A percentile compares a stretch with the other conserved stretches of the same genome.
These are phyloP conservation scores for Centroberyx gerrardi DNA, from an alignment of 2,797 vertebrate species.

Conservation along the genomic window DNA sequence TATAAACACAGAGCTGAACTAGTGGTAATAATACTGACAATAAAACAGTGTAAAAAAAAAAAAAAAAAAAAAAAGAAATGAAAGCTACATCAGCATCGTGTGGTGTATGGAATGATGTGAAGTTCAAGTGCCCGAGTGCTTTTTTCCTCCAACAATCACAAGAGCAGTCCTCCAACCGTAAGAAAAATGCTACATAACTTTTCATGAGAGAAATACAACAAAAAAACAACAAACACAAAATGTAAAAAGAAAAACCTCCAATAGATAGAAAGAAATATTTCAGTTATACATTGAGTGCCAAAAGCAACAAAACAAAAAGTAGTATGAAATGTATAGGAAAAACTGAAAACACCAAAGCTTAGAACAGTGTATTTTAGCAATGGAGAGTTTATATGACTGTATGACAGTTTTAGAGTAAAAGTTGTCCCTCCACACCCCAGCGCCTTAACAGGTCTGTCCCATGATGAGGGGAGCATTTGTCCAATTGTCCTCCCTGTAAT, in stretches of 20 bases:
- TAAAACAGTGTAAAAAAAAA: constrained; percentile 42
- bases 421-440: constrained; percentile 33
- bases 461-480: constrained; percentile 54
- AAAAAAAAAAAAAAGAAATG: background rate
- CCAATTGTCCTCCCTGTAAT: constrained; percentile 57
- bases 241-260: constrained; percentile 48
- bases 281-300: constrained; percentile 15
- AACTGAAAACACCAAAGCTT: constrained; percentile 38
- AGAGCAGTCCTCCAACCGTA: constrained; percentile 40
- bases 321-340: constrained; percentile 68
- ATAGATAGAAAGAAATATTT: constrained; percentile 26
- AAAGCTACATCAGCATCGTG: constrained; percentile 58
- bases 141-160: constrained; percentile 49
- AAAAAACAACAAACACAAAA: constrained; percentile 55
- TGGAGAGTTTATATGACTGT: constrained; percentile 24
- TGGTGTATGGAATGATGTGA: constrained; percentile 57
- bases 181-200: constrained; percentile 58
- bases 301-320: constrained; percentile 49
- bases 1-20: constrained; percentile 56
- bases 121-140: constrained; percentile 73
- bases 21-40: constrained; percentile 81
- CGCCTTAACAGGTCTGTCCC: constrained; percentile 31
- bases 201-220: constrained; percentile 54
- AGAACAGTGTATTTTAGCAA: constrained; percentile 40
- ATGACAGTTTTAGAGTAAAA: constrained; percentile 46